These are phyloP conservation scores for Tokudaia muenninki DNA, from an alignment of 2,797 vertebrate genomes.

Conservation along the genomic window DNA sequence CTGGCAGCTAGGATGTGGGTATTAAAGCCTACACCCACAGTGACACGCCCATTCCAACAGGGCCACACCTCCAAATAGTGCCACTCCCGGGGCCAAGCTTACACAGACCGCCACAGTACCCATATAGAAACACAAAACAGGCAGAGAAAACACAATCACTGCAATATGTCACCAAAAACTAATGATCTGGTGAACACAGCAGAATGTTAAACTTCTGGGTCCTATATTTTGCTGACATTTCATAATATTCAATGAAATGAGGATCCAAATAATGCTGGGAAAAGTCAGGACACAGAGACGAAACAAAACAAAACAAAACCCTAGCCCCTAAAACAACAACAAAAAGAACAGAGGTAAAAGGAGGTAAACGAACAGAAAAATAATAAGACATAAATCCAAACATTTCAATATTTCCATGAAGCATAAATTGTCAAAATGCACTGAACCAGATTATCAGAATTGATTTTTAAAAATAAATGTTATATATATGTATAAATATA, in stretches of 20 bases:
- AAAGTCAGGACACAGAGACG: background rate
- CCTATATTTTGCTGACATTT: conserved; percentile 28
- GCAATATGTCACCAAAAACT: background rate
- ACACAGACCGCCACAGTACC: background rate
- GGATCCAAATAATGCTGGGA: background rate
- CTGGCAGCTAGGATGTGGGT: background rate
- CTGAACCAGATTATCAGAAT: conserved; percentile 9
- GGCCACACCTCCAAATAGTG: background rate
- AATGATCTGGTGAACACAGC: background rate
- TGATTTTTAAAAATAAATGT: background rate
- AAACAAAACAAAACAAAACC: background rate
- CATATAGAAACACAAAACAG: background rate
- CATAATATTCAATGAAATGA: conserved; percentile 14
- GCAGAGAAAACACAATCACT: conserved; percentile 37
- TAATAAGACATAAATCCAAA: background rate
- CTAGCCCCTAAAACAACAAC: background rate
- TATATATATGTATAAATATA: background rate
- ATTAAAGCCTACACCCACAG: background rate
- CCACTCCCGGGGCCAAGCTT: background rate
- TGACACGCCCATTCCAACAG: background rate
- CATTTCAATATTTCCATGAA: conserved; percentile 15
- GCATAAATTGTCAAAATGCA: background rate
- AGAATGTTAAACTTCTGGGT: background rate
- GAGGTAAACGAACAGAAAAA: background rate
- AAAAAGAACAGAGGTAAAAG: background rate